Base-by-base conservation (phyloP, 2,113 vertebrate species). In the Oostethus manadensis region DNA sequence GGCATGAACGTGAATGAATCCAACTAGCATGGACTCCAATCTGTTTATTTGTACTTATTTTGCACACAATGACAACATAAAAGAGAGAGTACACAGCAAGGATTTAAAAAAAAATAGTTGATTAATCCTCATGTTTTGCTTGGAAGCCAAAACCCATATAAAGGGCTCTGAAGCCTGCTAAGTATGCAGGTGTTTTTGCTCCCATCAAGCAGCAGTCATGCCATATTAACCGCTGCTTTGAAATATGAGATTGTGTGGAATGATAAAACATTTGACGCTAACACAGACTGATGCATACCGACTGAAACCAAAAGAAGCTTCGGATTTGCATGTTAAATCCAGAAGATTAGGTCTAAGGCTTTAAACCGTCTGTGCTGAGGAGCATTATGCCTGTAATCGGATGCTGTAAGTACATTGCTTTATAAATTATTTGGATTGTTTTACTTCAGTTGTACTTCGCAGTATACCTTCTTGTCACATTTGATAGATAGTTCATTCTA, bases 251-350 rank as follows among this genome's bases (percentile, higher is more conserved):
- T 79, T 65, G 55, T 56, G 48, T 59, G 46, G 50, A 50, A 48
- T 5, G 63, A 81, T 75, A 78, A 64, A 73, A 62, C 60, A 71
- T 83, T 71, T 80, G 70, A 81, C 78, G 69, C 71, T 66, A 65
- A 76, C 76, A 72, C 62, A 68, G 56, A 74, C 51, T 70, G 60
- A 64, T 70, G 77, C 58, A 67, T 57, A 44, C 43, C 29, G 69
- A 67, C 67, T 50, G 54, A 68, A n/a, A 61, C 51, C 58, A 51
- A 70, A 56, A 61, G 57, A 62, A 60, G 56, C 63, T 74, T 76
- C 21, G 61, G 47, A 82, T 78, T 71, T 82, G 64, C 75, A 74
- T 76, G 68, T 67, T 42, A 16, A 29, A 70, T 74, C 23, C 53
- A 48, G 26, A 38, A 76, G 66, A 81, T 79, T 60, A 71, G 53